These are phyloP conservation scores for Heliconius sara DNA, from an alignment of 2,888 invertebrate genomes.

Conservation along the genomic window DNA sequence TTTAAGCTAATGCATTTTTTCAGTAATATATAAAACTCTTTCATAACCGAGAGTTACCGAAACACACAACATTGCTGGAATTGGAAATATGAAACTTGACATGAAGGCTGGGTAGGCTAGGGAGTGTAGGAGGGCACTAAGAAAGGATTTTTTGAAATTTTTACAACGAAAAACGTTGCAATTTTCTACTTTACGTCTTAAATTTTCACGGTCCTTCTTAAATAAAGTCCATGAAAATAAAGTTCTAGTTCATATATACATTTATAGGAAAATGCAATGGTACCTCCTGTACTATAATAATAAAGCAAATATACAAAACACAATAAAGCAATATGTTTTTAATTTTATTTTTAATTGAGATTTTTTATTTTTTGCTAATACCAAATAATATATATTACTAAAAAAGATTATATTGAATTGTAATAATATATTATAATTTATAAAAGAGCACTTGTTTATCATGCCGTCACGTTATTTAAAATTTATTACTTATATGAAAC, in stretches of 20 bases:
- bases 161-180: too few relatives aligned
- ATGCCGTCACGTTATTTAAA: background rate
- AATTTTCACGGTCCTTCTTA: too few relatives aligned
- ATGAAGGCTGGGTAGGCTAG: too few relatives aligned
- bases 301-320: background rate
- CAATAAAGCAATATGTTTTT: background rate
- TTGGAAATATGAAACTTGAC: too few relatives aligned
- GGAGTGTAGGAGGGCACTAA: too few relatives aligned
- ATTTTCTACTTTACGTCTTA: too few relatives aligned
- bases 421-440: background rate
- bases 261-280: background rate
- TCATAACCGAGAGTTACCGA: too few relatives aligned
- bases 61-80: too few relatives aligned
- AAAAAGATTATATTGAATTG: background rate
- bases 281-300: background rate
- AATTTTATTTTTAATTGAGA: background rate
- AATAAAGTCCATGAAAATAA: too few relatives aligned
- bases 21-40: too few relatives aligned
- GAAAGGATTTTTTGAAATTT: too few relatives aligned
- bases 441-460: slow-evolving; percentile 12
- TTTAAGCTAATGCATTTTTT: too few relatives aligned
- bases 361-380: background rate
- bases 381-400: background rate
- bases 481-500: background rate
- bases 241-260: background rate